phyloP scores from a whole-genome alignment of 2,113 vertebrate species.

The Chamaea fasciata region DNA sequence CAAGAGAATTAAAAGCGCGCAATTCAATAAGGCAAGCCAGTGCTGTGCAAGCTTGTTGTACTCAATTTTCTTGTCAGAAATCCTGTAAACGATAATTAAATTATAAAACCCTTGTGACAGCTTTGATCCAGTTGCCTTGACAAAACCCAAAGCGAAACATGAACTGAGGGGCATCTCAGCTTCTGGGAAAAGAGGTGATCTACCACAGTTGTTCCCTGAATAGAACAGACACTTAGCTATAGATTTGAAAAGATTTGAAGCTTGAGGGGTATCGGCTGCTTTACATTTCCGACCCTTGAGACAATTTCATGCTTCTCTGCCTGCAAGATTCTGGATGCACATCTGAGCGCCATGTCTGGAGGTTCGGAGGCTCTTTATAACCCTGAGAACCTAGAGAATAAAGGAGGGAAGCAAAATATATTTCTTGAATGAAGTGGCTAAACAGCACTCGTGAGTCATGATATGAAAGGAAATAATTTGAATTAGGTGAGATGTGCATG shows the following conservation, averaged over 20 bases:
- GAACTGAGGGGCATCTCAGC: neutral
- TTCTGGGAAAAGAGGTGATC: neutral
- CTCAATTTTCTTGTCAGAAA: neutral
- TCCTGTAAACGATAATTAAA: neutral
- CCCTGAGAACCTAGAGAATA: neutral
- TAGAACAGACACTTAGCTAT: neutral
- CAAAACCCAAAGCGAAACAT: neutral
- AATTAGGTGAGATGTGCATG: constrained; percentile 65
- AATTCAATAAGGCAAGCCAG: neutral
- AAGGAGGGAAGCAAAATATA: constrained; percentile 9
- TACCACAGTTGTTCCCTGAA: neutral
- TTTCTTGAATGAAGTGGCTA: constrained; percentile 58
- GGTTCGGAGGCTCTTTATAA: constrained; percentile 1
- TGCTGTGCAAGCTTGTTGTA: neutral
- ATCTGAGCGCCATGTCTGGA: neutral
- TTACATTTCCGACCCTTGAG: neutral
- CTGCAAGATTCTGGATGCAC: neutral
- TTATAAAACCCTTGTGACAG: neutral
- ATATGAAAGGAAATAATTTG: constrained; percentile 66
- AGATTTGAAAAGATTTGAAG: neutral
- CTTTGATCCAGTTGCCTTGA: neutral
- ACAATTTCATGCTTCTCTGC: neutral
- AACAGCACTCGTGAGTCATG: constrained; percentile 21
- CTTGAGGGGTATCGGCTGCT: neutral
- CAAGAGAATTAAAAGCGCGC: neutral